A percentile compares a stretch with the other conserved stretches of the same genome.
phyloP scores from a whole-genome alignment of 2,888 invertebrate genomes.

The Cataglyphis rosenhaueri region DNA sequence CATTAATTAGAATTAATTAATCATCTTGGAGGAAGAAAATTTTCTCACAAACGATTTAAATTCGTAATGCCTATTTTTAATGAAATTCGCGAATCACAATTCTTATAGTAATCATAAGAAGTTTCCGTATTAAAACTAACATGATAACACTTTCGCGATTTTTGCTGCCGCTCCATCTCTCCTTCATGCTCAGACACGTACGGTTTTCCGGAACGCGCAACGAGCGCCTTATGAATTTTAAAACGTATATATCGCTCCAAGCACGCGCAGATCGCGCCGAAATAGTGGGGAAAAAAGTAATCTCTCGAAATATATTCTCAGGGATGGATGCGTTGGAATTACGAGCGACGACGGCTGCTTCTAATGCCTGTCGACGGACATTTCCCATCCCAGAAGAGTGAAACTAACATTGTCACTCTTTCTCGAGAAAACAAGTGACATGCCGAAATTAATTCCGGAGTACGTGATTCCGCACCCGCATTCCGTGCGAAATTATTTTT shows the following conservation, averaged over 20 bases:
- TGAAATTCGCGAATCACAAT: neutral
- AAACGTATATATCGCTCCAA: conserved; percentile 43
- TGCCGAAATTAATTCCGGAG: conserved; percentile 13
- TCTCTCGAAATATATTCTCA: conserved; percentile 47
- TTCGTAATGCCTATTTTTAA: neutral
- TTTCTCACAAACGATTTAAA: neutral
- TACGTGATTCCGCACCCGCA: neutral
- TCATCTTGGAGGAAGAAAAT: neutral
- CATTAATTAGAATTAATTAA: neutral
- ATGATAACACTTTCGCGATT: neutral
- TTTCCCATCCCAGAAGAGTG: conserved; percentile 21
- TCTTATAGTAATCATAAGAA: neutral
- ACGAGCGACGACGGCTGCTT: conserved; percentile 57
- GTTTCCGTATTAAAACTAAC: neutral
- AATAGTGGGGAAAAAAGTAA: neutral
- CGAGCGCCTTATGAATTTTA: conserved; percentile 69
- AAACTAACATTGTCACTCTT: conserved; percentile 45
- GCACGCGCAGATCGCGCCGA: neutral
- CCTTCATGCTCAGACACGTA: conserved; percentile 21
- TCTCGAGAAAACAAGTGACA: conserved; percentile 20
- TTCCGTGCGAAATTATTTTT: conserved; percentile 20
- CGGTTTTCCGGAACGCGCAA: conserved; percentile 42
- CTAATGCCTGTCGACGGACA: conserved; percentile 48
- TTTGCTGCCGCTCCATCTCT: neutral
- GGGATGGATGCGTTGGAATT: conserved; percentile 40